Conservation (phyloP, 2,113 vertebrate genomes). For the Bubalus kerabau region DNA sequence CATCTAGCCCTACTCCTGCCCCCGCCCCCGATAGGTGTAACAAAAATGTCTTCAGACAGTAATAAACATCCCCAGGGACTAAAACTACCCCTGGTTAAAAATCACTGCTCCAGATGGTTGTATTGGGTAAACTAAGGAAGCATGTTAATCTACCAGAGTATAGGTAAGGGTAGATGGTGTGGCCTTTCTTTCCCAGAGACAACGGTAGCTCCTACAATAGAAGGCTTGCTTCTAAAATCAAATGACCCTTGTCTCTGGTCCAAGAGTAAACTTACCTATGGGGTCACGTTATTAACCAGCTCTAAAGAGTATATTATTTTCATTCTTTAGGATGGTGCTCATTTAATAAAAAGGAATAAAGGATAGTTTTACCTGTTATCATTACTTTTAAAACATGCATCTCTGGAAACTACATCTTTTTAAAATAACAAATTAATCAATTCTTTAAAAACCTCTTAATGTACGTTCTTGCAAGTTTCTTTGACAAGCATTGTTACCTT, state of each 20-base stretch:
- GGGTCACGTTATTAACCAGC: neutral
- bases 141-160: neutral
- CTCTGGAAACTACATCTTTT: neutral
- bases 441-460: neutral
- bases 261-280: neutral
- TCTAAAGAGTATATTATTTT: neutral
- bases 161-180: neutral
- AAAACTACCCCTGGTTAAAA: neutral
- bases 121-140: neutral
- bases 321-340: neutral
- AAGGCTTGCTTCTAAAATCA: neutral
- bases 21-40: rapidly evolving
- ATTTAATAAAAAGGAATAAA: slow-evolving; percentile 13
- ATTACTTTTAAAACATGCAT: neutral
- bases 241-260: neutral
- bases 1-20: neutral
- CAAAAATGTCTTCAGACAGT: neutral
- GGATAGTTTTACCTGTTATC: neutral
- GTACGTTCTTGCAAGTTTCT: neutral
- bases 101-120: neutral
- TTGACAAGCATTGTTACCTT: neutral
- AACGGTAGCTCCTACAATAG: neutral
- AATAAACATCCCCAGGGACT: neutral
- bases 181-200: neutral
- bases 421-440: neutral